Evolutionary conservation across 1,140 invertebrate species (phyloP).

Genomic region (Eumaeus atala): DNA sequence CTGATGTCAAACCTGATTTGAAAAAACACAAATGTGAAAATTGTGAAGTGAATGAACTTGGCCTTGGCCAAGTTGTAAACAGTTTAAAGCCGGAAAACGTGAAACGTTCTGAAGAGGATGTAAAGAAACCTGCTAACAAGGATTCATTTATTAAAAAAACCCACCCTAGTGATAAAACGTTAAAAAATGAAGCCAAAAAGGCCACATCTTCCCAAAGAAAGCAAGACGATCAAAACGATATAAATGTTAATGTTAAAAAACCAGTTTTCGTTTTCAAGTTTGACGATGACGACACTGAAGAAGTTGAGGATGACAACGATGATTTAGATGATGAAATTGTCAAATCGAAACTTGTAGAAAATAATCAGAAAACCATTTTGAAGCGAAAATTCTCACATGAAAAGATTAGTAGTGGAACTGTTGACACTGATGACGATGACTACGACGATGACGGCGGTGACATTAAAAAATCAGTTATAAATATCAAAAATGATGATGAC

Average conservation of each 20-base stretch:
- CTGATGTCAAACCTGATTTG: conserved; percentile 36
- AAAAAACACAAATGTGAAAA: conserved; percentile 56
- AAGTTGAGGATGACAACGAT: conserved; percentile 32
- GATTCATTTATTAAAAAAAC: conserved; percentile 7
- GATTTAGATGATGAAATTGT: conserved; percentile 20
- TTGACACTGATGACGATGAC: conserved; percentile 13
- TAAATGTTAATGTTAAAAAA: conserved; percentile 18
- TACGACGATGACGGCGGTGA: conserved; percentile 15
- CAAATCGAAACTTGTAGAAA: not conserved
- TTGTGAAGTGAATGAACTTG: conserved; percentile 56
- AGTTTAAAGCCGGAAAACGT: conserved; percentile 57
- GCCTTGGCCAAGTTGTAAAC: conserved; percentile 41
- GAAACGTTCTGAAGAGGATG: conserved; percentile 38
- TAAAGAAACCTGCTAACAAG: conserved; percentile 45
- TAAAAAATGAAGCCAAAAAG: conserved; percentile 14
- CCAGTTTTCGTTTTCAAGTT: conserved; percentile 13
- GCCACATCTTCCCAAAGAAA: conserved; percentile 13
- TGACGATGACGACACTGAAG: conserved; percentile 30
- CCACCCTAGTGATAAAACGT: not conserved
- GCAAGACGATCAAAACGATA: conserved; percentile 1
- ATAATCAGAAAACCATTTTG: conserved; percentile 9
- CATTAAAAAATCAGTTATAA: conserved; percentile 18
- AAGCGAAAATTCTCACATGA: conserved; percentile 14
- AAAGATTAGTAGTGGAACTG: conserved; percentile 15
- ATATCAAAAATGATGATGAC: conserved; percentile 14